Evolutionary conservation across 2,888 invertebrate genomes (phyloP), one percentile per base, ranked within the genome.

Genomic region (Belgica antarctica): DNA sequence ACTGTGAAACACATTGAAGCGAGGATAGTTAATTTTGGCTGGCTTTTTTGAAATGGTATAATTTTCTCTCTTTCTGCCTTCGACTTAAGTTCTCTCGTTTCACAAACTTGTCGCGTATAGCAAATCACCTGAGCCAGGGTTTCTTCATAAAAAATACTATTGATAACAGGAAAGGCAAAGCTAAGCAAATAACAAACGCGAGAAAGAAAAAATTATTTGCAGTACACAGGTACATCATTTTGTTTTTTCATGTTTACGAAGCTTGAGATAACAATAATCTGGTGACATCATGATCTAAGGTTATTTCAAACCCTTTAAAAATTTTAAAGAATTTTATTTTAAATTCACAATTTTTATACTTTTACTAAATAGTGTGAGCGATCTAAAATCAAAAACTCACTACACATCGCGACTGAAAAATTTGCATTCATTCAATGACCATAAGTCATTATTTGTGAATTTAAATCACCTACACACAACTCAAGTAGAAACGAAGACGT

Each of bases 281-380:
- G 52, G 52, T 52, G 52, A 52, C 52, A 52, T 52, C 52, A 52
- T 52, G 22, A 22, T 52, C 52, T 17, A 52, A 31, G n/a, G n/a
- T n/a, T n/a, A n/a, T n/a, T n/a, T n/a, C n/a, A n/a, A n/a, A n/a
- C n/a, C n/a, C n/a, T n/a, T n/a, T n/a, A n/a, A n/a, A n/a, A n/a
- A n/a, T n/a, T n/a, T n/a, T n/a, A n/a, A n/a, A n/a, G n/a, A n/a
- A n/a, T n/a, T n/a, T n/a, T n/a, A n/a, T n/a, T n/a, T n/a, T n/a
- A n/a, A n/a, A n/a, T n/a, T n/a, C n/a, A n/a, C n/a, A n/a, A n/a
- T n/a, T n/a, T n/a, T n/a, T n/a, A n/a, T n/a, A n/a, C n/a, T n/a
- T n/a, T n/a, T n/a, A n/a, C n/a, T n/a, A n/a, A n/a, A n/a, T n/a
- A n/a, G n/a, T n/a, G n/a, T n/a, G n/a, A n/a, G n/a, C n/a, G n/a